phyloP scores from a whole-genome alignment of 2,113 vertebrate species.

The Trichechus manatus region DNA sequence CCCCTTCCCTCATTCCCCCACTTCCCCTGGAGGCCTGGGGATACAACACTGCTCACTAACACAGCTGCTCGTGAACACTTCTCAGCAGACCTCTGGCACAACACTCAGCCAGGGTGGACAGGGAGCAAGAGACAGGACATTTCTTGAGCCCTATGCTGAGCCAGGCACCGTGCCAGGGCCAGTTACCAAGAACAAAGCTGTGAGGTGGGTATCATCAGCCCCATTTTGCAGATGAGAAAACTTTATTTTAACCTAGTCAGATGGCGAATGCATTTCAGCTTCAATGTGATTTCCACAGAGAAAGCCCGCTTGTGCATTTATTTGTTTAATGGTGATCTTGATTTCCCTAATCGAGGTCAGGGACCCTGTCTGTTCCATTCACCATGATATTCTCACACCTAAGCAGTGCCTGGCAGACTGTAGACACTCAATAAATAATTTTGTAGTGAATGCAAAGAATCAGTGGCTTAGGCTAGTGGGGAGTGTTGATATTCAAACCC shows the following conservation, averaged over 20 bases:
- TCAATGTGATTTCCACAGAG: neutral
- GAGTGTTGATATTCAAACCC: constrained; percentile 10
- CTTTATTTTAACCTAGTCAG: neutral
- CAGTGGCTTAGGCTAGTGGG: neutral
- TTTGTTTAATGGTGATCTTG: neutral
- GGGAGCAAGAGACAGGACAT: neutral
- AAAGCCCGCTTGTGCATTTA: neutral
- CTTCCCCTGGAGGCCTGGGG: neutral
- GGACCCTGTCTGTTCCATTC: neutral
- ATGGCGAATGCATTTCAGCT: neutral
- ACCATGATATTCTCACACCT: too few relatives aligned
- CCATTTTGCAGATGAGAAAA: neutral
- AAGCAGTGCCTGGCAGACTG: neutral
- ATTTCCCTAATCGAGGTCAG: neutral
- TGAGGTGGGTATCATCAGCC: neutral
- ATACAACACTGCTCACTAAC: neutral
- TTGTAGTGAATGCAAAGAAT: neutral
- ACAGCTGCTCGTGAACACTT: neutral
- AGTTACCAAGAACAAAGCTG: neutral
- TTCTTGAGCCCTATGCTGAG: neutral
- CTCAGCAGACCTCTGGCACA: neutral
- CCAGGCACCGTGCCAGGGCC: neutral
- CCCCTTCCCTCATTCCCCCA: neutral
- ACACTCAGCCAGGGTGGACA: neutral
- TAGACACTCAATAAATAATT: neutral